phyloP scores from a whole-genome alignment of 1,140 invertebrate genomes.

The Lucilia sericata region DNA sequence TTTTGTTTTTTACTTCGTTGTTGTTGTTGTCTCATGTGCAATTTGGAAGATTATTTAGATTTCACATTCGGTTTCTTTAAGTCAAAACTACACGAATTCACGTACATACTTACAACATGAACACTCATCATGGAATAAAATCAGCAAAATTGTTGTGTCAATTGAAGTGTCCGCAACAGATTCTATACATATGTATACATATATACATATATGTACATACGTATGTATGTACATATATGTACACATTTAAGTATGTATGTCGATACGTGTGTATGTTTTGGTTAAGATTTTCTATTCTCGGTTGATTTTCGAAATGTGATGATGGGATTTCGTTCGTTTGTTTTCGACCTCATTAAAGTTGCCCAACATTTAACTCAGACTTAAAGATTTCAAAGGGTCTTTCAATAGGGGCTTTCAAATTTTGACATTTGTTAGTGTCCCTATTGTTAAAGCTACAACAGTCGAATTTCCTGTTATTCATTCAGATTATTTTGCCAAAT shows the following conservation, averaged over 20 bases:
- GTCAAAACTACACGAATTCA: slow-evolving; percentile 41
- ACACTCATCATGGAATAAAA: slow-evolving; percentile 19
- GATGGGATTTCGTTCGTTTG: no score
- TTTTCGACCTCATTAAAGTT: no score
- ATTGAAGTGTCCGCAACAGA: background rate
- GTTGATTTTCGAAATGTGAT: no score
- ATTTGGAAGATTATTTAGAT: slow-evolving; percentile 33
- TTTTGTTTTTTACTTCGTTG: background rate
- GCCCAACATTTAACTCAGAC: no score
- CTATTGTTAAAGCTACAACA: no score
- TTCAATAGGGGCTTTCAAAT: no score
- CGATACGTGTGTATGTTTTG: background rate
- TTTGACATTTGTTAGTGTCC: no score
- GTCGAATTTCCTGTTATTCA: no score
- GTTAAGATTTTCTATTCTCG: no score
- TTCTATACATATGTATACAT: background rate
- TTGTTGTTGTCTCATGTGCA: background rate
- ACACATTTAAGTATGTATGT: background rate
- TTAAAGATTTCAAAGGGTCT: no score
- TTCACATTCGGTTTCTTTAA: slow-evolving; percentile 28
- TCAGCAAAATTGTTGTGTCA: background rate
- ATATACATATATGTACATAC: background rate
- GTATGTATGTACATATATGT: background rate
- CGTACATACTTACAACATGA: slow-evolving; percentile 30
- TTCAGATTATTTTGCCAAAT: no score